Evolutionary conservation across 1,140 invertebrate species (phyloP).

Genomic region (Papilio glaucus): DNA sequence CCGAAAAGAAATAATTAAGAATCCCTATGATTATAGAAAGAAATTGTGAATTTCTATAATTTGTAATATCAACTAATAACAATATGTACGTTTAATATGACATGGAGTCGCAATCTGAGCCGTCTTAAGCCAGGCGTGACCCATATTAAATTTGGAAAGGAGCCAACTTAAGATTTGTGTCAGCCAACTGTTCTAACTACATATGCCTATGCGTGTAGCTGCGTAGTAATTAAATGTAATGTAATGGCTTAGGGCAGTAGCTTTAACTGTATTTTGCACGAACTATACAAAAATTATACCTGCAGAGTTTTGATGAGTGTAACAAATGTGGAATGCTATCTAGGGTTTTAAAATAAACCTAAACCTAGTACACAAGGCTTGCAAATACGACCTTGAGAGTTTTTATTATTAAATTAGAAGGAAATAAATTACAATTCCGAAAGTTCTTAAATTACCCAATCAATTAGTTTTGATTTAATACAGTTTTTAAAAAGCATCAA

Average conservation of each 20-base stretch:
- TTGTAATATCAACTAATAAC: not conserved
- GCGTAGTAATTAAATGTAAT: slow-evolving; percentile 14
- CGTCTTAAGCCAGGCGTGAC: slow-evolving; percentile 26
- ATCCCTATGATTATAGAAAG: no score
- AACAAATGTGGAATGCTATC: no score
- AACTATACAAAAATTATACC: not conserved
- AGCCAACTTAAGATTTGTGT: slow-evolving; percentile 30
- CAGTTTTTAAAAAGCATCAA: not conserved
- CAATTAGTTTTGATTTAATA: no score
- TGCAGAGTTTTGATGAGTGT: no score
- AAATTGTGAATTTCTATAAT: no score
- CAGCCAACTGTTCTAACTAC: slow-evolving; percentile 15
- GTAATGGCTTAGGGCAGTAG: not conserved
- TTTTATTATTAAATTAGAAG: no score
- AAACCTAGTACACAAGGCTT: no score
- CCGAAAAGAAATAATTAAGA: no score
- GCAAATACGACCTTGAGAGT: no score
- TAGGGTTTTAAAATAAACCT: no score
- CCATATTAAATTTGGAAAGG: slow-evolving; percentile 19
- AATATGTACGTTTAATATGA: not conserved
- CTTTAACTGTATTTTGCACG: not conserved
- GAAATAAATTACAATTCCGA: no score
- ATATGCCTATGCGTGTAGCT: slow-evolving; percentile 13
- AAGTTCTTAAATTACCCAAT: no score
- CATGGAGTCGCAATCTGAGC: slow-evolving; percentile 8